Conservation (phyloP, 2,888 invertebrate genomes). For the Sericinus montela region DNA sequence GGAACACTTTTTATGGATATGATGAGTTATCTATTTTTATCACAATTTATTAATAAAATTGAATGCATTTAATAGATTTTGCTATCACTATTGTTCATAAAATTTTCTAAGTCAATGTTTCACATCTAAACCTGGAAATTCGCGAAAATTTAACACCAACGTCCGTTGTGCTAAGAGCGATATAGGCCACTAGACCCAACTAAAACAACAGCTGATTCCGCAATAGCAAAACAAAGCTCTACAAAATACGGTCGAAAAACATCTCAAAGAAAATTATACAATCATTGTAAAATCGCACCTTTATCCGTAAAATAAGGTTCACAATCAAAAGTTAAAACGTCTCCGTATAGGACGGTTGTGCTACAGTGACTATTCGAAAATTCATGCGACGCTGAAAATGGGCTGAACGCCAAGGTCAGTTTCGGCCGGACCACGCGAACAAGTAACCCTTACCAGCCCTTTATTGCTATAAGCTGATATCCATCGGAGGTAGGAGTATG, state of each 20-base stretch:
- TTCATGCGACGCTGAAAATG: slow-evolving; percentile 49
- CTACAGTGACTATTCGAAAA: slow-evolving; percentile 68
- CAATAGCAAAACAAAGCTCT: slow-evolving; percentile 64
- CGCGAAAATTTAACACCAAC: slow-evolving; percentile 32
- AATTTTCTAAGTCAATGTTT: not conserved
- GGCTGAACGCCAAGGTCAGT: slow-evolving; percentile 64
- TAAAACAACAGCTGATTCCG: slow-evolving; percentile 70
- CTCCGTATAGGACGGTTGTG: slow-evolving; percentile 62
- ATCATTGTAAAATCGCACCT: slow-evolving; percentile 43
- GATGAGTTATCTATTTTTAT: too few species aligned
- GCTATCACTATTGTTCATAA: slow-evolving; percentile 3
- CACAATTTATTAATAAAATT: too few species aligned
- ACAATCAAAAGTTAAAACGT: slow-evolving; percentile 38
- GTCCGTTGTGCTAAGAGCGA: slow-evolving; percentile 46
- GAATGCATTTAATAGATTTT: not conserved
- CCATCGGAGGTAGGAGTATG: slow-evolving; percentile 48
- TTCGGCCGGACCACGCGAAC: slow-evolving; percentile 69
- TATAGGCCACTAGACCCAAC: slow-evolving; percentile 54
- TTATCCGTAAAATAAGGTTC: slow-evolving; percentile 38
- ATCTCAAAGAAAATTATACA: slow-evolving; percentile 34
- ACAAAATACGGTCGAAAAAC: slow-evolving; percentile 26
- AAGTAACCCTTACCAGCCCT: slow-evolving; percentile 37
- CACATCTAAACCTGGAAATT: slow-evolving; percentile 6
- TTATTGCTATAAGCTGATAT: slow-evolving; percentile 50
- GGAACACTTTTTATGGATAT: too few species aligned